Percentiles rank a stretch among this genome's conserved stretches.
phyloP scores from a whole-genome alignment of 2,888 invertebrate species.

The Volucella inanis region DNA sequence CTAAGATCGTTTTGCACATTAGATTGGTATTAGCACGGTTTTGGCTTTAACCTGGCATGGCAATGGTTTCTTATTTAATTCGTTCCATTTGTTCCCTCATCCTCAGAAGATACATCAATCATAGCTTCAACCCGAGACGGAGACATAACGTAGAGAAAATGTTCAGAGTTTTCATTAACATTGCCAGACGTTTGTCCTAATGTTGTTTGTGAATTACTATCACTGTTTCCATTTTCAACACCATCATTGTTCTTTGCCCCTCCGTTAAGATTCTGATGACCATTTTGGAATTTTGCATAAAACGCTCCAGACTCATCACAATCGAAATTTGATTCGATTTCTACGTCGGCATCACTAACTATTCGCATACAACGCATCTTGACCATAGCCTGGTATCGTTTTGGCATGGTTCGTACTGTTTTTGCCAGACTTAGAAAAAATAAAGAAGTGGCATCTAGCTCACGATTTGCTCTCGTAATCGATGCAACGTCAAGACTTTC shows the following conservation, averaged over 20 bases:
- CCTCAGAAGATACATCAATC: conserved; percentile 83
- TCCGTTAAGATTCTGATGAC: conserved; percentile 25
- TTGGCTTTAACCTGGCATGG: conserved; percentile 57
- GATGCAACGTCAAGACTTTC: conserved; percentile 80
- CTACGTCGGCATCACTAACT: conserved; percentile 82
- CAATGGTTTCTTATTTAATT: conserved; percentile 29
- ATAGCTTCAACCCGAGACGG: conserved; percentile 82
- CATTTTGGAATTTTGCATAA: conserved; percentile 54
- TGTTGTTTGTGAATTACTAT: conserved; percentile 45
- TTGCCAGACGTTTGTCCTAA: conserved; percentile 49
- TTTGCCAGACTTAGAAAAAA: conserved; percentile 82
- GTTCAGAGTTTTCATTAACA: conserved; percentile 79
- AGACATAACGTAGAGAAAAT: conserved; percentile 83
- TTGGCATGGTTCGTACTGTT: conserved; percentile 82
- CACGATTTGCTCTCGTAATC: conserved; percentile 81
- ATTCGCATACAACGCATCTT: conserved; percentile 83
- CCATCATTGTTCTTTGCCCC: conserved; percentile 17
- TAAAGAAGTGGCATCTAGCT: conserved; percentile 82
- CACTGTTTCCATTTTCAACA: conserved; percentile 51
- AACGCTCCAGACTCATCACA: conserved; percentile 77
- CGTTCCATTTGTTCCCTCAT: conserved; percentile 78
- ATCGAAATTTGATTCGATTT: conserved; percentile 80
- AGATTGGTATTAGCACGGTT: conserved; percentile 38
- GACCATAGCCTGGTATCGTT: conserved; percentile 81
- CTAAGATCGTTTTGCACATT: conserved; percentile 8